Percentiles rank a stretch among this genome's conserved stretches.
Conservation (phyloP, 2,888 invertebrate genomes). For the Patella ulyssiponensis region DNA sequence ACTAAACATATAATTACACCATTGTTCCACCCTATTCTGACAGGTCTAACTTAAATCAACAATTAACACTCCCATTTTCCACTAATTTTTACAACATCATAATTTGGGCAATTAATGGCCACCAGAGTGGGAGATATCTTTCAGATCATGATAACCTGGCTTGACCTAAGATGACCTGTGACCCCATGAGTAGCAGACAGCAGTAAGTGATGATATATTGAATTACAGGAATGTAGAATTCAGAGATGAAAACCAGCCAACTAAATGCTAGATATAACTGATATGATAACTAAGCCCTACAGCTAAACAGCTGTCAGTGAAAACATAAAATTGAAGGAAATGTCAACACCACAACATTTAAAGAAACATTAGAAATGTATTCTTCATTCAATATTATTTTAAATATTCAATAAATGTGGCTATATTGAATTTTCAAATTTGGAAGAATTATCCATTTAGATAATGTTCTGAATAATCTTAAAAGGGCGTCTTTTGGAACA, state of each 20-base stretch:
- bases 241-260: not conserved
- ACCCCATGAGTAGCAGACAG: not conserved
- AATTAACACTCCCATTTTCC: not conserved
- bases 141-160: constrained; percentile 3
- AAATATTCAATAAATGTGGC: too few relatives aligned
- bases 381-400: too few relatives aligned
- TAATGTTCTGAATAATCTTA: too few relatives aligned
- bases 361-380: too few relatives aligned
- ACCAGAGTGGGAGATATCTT: not conserved
- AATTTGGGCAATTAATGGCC: not conserved
- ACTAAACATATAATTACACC: too few relatives aligned
- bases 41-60: not conserved
- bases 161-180: not conserved
- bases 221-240: not conserved
- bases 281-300: not conserved
- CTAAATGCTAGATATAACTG: not conserved
- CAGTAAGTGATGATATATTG: constrained; percentile 8
- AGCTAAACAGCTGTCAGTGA: not conserved
- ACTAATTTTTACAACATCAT: not conserved
- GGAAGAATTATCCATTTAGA: too few relatives aligned
- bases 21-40: too few relatives aligned
- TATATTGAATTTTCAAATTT: too few relatives aligned
- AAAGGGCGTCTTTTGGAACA: too few relatives aligned
- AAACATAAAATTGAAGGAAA: not conserved
- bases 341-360: too few relatives aligned